Evolutionary conservation across 1,140 invertebrate genomes (phyloP), one percentile per base, ranked within the genome.

Genomic region (Stenopsyche tienmushanensis): DNA sequence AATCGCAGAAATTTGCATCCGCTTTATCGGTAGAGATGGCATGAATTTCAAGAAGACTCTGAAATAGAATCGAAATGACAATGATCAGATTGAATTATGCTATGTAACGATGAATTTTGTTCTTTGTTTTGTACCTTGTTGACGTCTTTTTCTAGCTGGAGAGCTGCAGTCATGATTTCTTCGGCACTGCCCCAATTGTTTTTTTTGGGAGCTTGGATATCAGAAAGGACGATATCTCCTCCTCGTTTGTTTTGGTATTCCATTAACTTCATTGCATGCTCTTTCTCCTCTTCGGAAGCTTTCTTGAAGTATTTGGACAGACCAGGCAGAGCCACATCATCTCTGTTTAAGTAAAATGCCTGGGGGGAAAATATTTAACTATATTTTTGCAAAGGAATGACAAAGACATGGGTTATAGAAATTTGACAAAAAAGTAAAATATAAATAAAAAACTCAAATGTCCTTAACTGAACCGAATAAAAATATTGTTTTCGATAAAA

Each of bases 201-300:
- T 47, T 81, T 75, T 8, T 80, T 77, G 2, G 91, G 90, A 47
- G 83, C 82, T 62, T 84, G 75, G 18, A 91, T 82, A 25, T 75
- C 74, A 20, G 70, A 73, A 7, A 88, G 73, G 23, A 76, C 65
- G 25, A 93, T 82, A 9, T 80, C 76, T 1, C 93, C 93, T 3
- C 93, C 93, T 23, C 93, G 80, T 72, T 88, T 86, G 75, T 93
- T 94, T 77, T 91, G 85, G 74, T 93, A 95, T 49, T 84, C 83
- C 82, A 94, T 88, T 2, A 90, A 78, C 72, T 83, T 85, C 77
- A 87, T 83, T 0, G 90, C 90, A 73, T 93, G 91, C 62, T 86
- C 86, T 5, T 86, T 81, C 76, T 94, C 92, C 72, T 94, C 92
- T 23, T 85, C 79, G 1, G 89, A 89, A 17, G 83, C 79, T 64